Evolutionary conservation across 2,113 vertebrate species (phyloP).

Genomic region (Oreamnos americanus): DNA sequence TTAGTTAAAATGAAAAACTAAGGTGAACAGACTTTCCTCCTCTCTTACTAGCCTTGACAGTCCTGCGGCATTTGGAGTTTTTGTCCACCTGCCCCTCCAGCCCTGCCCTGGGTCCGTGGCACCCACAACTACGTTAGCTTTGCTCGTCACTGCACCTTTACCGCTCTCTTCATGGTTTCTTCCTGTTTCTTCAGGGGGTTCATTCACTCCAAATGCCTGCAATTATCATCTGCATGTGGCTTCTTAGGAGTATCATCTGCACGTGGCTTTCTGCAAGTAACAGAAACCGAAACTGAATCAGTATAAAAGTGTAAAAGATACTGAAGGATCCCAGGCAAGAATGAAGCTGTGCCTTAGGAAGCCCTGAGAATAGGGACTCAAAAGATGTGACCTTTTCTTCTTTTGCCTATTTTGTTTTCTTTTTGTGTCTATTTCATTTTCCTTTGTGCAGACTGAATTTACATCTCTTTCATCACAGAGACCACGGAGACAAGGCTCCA

Average conservation of each 20-base stretch:
- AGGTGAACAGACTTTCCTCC: not conserved
- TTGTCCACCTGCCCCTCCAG: not conserved
- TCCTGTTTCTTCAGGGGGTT: not conserved
- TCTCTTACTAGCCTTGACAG: not conserved
- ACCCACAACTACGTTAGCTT: not conserved
- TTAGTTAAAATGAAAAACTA: not conserved
- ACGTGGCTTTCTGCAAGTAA: not conserved
- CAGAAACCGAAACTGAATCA: not conserved
- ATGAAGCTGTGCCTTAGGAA: not conserved
- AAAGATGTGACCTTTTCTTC: not conserved
- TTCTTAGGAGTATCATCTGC: not conserved
- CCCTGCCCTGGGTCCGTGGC: not conserved
- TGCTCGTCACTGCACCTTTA: not conserved
- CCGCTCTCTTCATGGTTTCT: not conserved
- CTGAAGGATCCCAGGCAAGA: not conserved
- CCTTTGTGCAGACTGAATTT: not conserved
- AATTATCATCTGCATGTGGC: not conserved
- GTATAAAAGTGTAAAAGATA: not conserved
- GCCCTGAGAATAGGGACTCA: not conserved
- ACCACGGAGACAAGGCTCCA: not conserved
- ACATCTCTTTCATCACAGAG: not conserved
- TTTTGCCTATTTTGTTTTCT: not conserved
- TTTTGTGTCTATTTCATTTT: not conserved
- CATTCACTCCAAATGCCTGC: not conserved
- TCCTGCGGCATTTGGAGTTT: not conserved